A percentile compares a stretch with the other conserved stretches of the same genome.
These are phyloP conservation scores for Xestobium rufovillosum DNA, from an alignment of 2,888 invertebrate species.

Conservation along the genomic window DNA sequence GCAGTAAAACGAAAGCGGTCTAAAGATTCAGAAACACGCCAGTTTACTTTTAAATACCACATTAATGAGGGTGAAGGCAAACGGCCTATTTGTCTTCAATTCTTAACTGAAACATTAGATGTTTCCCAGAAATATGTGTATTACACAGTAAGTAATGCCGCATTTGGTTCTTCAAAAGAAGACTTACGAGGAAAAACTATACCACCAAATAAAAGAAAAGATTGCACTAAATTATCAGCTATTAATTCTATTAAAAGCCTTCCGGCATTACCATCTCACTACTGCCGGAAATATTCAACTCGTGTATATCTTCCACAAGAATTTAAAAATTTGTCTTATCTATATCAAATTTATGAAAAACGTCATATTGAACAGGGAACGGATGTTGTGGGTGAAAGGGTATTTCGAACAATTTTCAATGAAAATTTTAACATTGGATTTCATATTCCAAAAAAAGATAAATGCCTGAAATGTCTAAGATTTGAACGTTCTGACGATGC, in stretches of 20 bases:
- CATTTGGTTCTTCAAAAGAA: conserved; percentile 8
- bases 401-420: conserved; percentile 15
- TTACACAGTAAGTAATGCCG: conserved; percentile 10
- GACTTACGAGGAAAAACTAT: conserved; percentile 12
- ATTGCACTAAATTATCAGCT: conserved; percentile 8
- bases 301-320: conserved; percentile 10
- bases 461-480: conserved; percentile 18
- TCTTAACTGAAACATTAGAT: conserved; percentile 10
- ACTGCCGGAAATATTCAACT: conserved; percentile 7
- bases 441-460: conserved; percentile 21
- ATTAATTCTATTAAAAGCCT: conserved; percentile 10
- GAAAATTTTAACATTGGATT: conserved; percentile 20
- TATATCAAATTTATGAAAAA: conserved; percentile 14
- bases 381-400: conserved; percentile 9
- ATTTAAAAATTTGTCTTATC: conserved; percentile 12
- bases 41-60: no score
- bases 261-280: conserved; percentile 13
- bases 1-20: no score
- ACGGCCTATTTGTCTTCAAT: conserved; percentile 15
- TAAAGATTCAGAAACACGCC: no score
- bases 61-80: no score
- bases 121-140: conserved; percentile 10
- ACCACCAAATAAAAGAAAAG: conserved; percentile 6
- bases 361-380: conserved; percentile 5
- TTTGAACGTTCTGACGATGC: no score